A percentile compares a stretch with the other conserved stretches of the same genome.
Conservation (phyloP, 2,888 invertebrate genomes). For the Cataglyphis livida region DNA sequence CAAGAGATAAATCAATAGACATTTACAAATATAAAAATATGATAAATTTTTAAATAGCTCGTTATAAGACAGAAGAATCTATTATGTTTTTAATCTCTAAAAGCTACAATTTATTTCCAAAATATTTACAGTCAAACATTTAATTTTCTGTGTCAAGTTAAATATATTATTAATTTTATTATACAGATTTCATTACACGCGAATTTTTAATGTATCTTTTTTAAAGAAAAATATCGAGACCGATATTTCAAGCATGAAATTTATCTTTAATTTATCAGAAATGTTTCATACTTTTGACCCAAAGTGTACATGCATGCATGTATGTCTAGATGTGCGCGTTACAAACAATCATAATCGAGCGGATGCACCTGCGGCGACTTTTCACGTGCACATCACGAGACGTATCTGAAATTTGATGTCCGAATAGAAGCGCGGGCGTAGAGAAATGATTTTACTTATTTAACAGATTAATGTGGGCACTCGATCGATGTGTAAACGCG, state of each 20-base stretch:
- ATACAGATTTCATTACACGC: not conserved
- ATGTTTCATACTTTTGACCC: not conserved
- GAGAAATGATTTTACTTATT: constrained; percentile 24
- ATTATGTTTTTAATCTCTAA: not conserved
- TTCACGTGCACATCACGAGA: constrained; percentile 37
- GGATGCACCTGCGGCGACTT: constrained; percentile 37
- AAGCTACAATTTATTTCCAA: not conserved
- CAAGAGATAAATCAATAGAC: not conserved
- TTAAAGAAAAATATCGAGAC: not conserved
- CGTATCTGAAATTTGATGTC: constrained; percentile 45
- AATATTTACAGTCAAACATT: not conserved
- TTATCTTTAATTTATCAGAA: not conserved
- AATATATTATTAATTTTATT: not conserved
- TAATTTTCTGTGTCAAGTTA: not conserved
- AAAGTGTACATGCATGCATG: constrained; percentile 11
- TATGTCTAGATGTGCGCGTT: constrained; percentile 51
- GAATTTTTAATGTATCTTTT: not conserved
- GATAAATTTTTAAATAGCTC: not conserved
- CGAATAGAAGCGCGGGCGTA: not conserved
- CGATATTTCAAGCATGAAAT: not conserved
- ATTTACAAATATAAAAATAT: not conserved
- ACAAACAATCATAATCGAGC: constrained; percentile 58
- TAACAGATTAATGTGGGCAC: not conserved
- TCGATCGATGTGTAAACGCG: not conserved
- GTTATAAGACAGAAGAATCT: not conserved